Conservation (phyloP, 2,888 invertebrate genomes). For the Rambutsinella grinnellia region DNA sequence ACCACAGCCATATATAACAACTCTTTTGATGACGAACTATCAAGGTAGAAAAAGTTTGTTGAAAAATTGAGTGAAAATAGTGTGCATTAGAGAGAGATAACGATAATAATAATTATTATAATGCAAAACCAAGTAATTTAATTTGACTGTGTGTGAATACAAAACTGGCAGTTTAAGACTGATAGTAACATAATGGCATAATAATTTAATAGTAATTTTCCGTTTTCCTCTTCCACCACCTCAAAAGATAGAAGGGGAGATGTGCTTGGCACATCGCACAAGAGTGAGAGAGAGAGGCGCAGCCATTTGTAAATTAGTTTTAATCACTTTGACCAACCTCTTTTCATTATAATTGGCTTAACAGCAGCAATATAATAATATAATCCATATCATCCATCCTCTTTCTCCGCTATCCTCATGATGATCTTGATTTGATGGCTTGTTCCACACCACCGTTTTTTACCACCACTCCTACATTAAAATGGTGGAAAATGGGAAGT, state of each 20-base stretch:
- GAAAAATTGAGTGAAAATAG: too few relatives aligned
- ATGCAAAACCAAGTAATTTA: background rate
- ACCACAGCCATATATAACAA: too few relatives aligned
- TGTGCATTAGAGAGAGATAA: too few relatives aligned
- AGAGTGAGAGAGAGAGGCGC: background rate
- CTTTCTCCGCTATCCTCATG: constrained; percentile 13
- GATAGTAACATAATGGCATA: background rate
- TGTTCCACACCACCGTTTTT: background rate
- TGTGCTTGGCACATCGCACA: too few relatives aligned
- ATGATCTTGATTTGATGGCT: constrained; percentile 10
- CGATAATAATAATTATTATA: background rate
- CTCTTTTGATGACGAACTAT: too few relatives aligned
- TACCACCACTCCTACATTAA: constrained; percentile 14
- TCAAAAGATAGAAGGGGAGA: background rate
- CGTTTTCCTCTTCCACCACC: background rate
- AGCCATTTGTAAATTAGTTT: constrained; percentile 54
- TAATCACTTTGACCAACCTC: constrained; percentile 52
- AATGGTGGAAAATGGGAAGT: constrained; percentile 50
- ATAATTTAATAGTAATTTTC: constrained; percentile 41
- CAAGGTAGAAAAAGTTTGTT: too few relatives aligned
- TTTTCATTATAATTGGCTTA: background rate
- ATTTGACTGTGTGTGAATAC: background rate
- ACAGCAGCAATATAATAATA: background rate
- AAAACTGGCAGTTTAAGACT: constrained; percentile 1
- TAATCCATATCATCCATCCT: constrained; percentile 7